Evolutionary conservation across 2,797 vertebrate species (phyloP).

Genomic region (Caiman crocodilus): DNA sequence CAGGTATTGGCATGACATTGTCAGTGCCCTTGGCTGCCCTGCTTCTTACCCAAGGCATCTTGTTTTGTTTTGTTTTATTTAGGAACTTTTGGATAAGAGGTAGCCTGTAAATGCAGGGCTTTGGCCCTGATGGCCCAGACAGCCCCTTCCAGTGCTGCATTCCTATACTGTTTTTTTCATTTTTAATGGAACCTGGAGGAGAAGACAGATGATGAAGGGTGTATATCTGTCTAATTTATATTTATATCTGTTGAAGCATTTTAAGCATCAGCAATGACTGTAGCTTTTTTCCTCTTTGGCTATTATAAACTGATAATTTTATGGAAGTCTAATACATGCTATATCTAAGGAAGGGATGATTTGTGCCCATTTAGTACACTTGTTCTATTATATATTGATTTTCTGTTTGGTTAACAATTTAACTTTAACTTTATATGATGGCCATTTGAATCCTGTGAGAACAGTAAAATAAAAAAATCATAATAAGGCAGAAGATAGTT

Average conservation of each 20-base stretch:
- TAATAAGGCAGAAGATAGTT: conserved; percentile 38
- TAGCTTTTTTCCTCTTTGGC: not conserved
- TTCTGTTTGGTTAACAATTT: conserved; percentile 44
- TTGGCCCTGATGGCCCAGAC: no score
- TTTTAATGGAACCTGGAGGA: not conserved
- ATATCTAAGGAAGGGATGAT: conserved; percentile 24
- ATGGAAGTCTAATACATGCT: not conserved
- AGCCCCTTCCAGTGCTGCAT: no score
- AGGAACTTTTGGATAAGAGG: no score
- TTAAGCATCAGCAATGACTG: not conserved
- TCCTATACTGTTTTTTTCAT: not conserved
- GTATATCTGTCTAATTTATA: fast-evolving
- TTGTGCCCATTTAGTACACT: conserved; percentile 6
- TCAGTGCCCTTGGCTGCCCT: no score
- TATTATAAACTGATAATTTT: not conserved
- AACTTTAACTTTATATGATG: conserved; percentile 41
- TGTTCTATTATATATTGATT: conserved; percentile 61
- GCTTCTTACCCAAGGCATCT: no score
- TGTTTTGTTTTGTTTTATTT: no score
- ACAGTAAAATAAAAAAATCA: fast-evolving
- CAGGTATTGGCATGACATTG: no score
- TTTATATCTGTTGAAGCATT: not conserved
- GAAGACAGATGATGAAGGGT: no score
- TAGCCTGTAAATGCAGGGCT: no score
- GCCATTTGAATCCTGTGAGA: not conserved